Evolutionary conservation across 2,113 vertebrate species (phyloP).

Genomic region (Mellivora capensis): DNA sequence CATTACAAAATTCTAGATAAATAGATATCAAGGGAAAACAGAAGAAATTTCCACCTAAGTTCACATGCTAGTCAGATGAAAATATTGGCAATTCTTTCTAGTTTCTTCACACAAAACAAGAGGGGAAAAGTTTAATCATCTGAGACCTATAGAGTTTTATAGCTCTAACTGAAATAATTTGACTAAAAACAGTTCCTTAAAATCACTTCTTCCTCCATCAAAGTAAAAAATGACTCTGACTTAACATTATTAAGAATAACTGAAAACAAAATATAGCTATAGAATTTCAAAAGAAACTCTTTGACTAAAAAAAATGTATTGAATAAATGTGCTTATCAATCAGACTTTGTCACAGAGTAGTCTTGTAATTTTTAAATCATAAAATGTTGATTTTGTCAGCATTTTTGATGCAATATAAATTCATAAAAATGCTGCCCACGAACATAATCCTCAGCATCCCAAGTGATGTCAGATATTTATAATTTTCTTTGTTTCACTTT

Average conservation of each 20-base stretch:
- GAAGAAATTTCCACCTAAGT: slow-evolving; percentile 1
- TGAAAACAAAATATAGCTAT: background rate
- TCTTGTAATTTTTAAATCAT: background rate
- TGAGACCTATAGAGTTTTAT: background rate
- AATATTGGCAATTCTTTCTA: background rate
- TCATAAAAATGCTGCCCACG: slow-evolving; percentile 15
- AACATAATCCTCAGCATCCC: slow-evolving; percentile 44
- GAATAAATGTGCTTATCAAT: slow-evolving; percentile 49
- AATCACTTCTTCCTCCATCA: slow-evolving; percentile 36
- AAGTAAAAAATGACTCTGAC: slow-evolving; percentile 45
- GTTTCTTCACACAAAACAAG: background rate
- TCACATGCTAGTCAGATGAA: background rate
- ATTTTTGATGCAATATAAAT: slow-evolving; percentile 50
- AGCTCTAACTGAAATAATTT: slow-evolving; percentile 30
- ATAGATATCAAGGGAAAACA: background rate
- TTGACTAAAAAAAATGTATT: slow-evolving; percentile 23
- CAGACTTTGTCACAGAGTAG: slow-evolving; percentile 35
- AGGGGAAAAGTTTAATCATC: background rate
- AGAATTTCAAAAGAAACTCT: slow-evolving; percentile 39
- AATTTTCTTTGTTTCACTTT: slow-evolving; percentile 15
- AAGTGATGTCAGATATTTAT: slow-evolving; percentile 29
- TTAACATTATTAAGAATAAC: slow-evolving; percentile 38
- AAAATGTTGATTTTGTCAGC: slow-evolving; percentile 63
- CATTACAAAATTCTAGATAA: background rate
- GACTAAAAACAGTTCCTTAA: slow-evolving; percentile 12